These are phyloP conservation scores for Hydra vulgaris DNA, from an alignment of 30 jellyfish, hydroid and myxozoan genomes.

Conservation along the genomic window DNA sequence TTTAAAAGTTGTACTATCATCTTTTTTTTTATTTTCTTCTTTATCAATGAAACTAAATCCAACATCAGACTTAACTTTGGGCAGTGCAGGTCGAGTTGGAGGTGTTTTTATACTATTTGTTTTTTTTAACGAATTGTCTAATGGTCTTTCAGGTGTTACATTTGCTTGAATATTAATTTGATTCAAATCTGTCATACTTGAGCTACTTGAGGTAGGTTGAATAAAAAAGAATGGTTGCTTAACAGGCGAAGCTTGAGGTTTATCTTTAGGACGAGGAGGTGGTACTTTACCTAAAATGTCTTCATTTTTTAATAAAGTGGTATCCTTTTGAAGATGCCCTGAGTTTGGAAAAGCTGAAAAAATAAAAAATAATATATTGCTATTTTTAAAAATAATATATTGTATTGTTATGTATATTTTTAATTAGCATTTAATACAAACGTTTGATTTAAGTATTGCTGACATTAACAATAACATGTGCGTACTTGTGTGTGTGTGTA, in stretches of 20 bases:
- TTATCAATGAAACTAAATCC: neutral
- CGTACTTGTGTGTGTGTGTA: too few relatives aligned
- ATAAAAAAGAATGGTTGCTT: too few relatives aligned
- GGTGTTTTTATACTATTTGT: neutral
- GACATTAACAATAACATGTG: too few relatives aligned
- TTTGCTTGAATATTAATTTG: neutral
- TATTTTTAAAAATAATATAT: too few relatives aligned
- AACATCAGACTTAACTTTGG: neutral
- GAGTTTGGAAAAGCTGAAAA: too few relatives aligned
- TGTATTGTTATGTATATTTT: too few relatives aligned
- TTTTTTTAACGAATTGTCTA: neutral
- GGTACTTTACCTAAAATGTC: neutral
- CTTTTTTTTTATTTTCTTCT: conserved; percentile 19
- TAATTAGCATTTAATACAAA: too few relatives aligned
- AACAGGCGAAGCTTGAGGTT: conserved; percentile 21
- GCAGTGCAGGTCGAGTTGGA: neutral
- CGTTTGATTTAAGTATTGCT: too few relatives aligned
- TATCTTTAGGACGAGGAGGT: conserved; percentile 16
- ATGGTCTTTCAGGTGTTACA: neutral
- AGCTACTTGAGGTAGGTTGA: too few relatives aligned
- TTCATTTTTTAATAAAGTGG: too few relatives aligned
- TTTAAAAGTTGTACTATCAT: conserved; percentile 14
- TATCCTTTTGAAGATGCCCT: too few relatives aligned
- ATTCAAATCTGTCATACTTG: neutral
- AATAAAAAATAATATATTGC: neutral